Conservation (phyloP, 1,140 invertebrate genomes). For the Lithobius niger region DNA sequence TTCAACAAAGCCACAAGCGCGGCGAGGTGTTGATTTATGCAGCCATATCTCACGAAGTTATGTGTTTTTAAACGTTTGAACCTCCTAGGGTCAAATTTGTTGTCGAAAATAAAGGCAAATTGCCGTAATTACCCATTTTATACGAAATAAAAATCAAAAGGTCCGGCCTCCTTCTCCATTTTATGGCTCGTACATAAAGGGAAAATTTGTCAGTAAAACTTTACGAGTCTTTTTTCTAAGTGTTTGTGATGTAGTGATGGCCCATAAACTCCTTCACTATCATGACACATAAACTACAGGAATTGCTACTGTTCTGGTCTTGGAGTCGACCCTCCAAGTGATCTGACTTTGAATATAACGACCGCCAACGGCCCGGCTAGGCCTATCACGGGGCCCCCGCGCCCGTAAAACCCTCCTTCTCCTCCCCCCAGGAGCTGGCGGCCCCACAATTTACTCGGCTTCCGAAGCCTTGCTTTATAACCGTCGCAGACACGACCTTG, state of each 20-base stretch:
- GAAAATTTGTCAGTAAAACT: conserved; percentile 10
- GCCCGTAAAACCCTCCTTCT: neutral
- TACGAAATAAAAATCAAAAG: conserved; percentile 7
- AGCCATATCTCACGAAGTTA: neutral
- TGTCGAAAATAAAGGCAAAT: conserved; percentile 8
- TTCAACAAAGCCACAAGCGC: conserved; percentile 3
- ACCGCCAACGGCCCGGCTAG: neutral
- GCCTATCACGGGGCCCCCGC: neutral
- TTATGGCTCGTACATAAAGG: conserved; percentile 8
- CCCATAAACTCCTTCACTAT: conserved; percentile 8
- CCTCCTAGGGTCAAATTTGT: conserved; percentile 2
- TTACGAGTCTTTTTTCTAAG: conserved; percentile 7
- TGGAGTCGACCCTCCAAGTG: neutral
- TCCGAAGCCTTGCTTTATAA: neutral
- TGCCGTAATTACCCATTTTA: conserved; percentile 10
- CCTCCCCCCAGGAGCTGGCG: neutral
- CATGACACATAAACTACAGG: conserved; percentile 9
- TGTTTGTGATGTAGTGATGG: conserved; percentile 9
- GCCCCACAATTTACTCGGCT: conserved; percentile 3
- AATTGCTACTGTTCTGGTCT: conserved; percentile 8
- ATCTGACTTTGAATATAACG: conserved; percentile 9
- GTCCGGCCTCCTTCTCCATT: conserved; percentile 3
- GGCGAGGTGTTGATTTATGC: conserved; percentile 5
- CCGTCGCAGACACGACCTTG: too few relatives aligned
- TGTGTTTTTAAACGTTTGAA: neutral